Conservation (phyloP, 2,113 vertebrate genomes). For the Azemiops feae region DNA sequence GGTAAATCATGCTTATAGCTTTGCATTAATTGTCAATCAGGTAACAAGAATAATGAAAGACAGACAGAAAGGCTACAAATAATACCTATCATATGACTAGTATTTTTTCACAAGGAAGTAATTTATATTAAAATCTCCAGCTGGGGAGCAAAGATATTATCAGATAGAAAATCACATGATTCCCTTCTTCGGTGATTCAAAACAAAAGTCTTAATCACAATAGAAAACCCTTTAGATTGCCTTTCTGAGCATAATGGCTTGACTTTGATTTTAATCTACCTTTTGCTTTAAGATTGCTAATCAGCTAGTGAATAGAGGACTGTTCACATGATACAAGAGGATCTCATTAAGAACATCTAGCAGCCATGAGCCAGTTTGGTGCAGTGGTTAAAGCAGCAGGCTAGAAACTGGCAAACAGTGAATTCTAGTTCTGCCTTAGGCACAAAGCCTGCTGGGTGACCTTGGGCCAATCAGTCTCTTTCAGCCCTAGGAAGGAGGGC, state of each 20-base stretch:
- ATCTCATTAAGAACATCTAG: not conserved
- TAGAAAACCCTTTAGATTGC: not conserved
- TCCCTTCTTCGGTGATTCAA: not conserved
- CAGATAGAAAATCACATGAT: not conserved
- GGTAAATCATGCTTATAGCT: not conserved
- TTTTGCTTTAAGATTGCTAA: not conserved
- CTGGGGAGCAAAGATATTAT: not conserved
- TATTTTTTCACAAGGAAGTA: not conserved
- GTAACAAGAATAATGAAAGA: not conserved
- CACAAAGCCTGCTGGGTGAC: not conserved
- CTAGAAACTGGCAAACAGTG: not conserved
- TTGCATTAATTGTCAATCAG: not conserved
- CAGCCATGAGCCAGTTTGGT: not conserved
- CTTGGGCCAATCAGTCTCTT: not conserved
- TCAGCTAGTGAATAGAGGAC: not conserved
- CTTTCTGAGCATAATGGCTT: not conserved
- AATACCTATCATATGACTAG: not conserved
- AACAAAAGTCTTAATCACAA: not conserved
- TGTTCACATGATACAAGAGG: not conserved
- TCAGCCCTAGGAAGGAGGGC: not conserved
- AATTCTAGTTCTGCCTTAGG: not conserved
- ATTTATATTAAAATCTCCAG: not conserved
- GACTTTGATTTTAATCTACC: not conserved
- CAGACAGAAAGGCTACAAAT: not conserved
- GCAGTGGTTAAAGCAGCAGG: not conserved